Base-by-base conservation (phyloP, 2,113 vertebrate species). In the Tapirus terrestris region DNA sequence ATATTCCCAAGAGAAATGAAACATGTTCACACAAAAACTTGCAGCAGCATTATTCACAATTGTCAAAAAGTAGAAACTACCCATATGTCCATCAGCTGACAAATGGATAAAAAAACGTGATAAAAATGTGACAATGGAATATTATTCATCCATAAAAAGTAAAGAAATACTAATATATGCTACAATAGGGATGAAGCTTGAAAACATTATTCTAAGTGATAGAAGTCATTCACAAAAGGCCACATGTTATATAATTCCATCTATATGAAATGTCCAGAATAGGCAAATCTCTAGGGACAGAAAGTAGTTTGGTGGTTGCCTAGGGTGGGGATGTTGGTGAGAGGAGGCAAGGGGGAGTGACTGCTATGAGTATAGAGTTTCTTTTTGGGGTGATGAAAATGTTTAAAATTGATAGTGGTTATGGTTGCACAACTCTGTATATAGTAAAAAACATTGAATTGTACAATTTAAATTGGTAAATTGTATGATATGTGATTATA, bases 151-250 rank as follows among this genome's bases (percentile, higher is more conserved):
- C 63, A 65, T 73, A 53, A 81, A 91, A 58, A 43, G 33, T 58
- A 39, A 86, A 27, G 21, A 68, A 85, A 58, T 84, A 82, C 29
- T 80, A 58, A 53, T 23, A 70, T 6, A 51, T 80, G 51, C 51
- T 81, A 51, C 14, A 67, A 67, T 39, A 80, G 65, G n/a, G 45
- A 63, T 56, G 63, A 73, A 84, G 31, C 27, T 58, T 97, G 33
- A 89, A 93, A 85, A 85, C 63, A 43, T 63, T 84, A 72, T 43
- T 72, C 23, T 81, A 80, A 93, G 63, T 73, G 72, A 83, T 56
- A 56, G 89, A 80, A 56, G 33, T 43, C n/a, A 89, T 67, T 77
- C 29, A 72, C 60, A 70, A 53, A 96, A 65, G 65, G 12, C 33
- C 48, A 77, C n/a, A 27, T 43, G 51, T 39, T 73, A 10, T 68